Conservation (phyloP, 2,888 invertebrate species). For the Cerceris rybyensis region DNA sequence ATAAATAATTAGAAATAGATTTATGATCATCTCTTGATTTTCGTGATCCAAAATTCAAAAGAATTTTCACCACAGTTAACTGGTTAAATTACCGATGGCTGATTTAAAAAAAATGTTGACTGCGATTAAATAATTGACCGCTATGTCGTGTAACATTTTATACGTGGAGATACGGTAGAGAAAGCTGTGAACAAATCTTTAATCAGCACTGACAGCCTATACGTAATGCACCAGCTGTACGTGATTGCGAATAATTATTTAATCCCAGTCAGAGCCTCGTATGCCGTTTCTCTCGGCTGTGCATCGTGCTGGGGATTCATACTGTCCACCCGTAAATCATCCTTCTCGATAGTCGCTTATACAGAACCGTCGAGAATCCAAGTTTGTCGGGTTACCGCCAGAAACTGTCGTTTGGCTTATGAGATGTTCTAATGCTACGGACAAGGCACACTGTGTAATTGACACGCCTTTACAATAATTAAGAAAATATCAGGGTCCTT, state of each 20-base stretch:
- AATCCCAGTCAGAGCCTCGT: conserved; percentile 63
- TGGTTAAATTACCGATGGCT: no score
- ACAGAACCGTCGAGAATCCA: conserved; percentile 37
- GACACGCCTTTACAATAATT: no score
- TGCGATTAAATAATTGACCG: not conserved
- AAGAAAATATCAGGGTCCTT: no score
- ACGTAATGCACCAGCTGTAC: conserved; percentile 72
- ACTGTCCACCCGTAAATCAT: conserved; percentile 73
- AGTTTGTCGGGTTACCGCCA: conserved; percentile 27
- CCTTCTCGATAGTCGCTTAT: conserved; percentile 46
- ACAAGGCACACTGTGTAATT: no score
- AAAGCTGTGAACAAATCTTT: conserved; percentile 43
- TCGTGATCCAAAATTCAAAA: no score
- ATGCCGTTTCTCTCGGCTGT: conserved; percentile 44
- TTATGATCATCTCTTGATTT: no score
- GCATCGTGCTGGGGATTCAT: conserved; percentile 68
- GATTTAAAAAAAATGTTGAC: not conserved
- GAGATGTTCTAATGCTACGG: conserved; percentile 14
- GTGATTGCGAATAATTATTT: conserved; percentile 77
- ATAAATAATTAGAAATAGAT: no score
- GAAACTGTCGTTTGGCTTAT: conserved; percentile 22
- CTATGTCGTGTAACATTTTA: not conserved
- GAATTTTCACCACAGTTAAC: no score
- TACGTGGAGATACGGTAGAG: not conserved
- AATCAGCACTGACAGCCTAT: conserved; percentile 57